Percentiles rank a stretch among this genome's conserved stretches.
These are phyloP conservation scores for Tupaia tana DNA, from an alignment of 2,113 vertebrate genomes.

Conservation along the genomic window DNA sequence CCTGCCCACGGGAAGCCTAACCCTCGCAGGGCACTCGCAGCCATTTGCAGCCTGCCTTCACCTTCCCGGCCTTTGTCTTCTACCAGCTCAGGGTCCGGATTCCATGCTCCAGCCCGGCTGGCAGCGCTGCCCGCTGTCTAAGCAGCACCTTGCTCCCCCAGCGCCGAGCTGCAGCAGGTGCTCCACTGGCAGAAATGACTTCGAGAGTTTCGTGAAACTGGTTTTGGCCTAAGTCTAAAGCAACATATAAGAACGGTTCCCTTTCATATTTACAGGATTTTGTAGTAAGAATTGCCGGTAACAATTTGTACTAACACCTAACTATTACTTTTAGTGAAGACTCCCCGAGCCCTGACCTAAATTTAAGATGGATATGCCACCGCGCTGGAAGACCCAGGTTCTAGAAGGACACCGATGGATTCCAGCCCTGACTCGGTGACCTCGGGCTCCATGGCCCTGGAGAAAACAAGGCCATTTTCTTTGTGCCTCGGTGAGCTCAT, in stretches of 20 bases:
- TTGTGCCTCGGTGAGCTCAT: neutral
- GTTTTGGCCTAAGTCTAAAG: neutral
- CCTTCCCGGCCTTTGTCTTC: neutral
- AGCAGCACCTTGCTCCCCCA: neutral
- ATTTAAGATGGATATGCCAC: neutral
- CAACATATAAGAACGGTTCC: neutral
- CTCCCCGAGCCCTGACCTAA: fast-evolving
- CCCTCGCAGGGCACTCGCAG: neutral
- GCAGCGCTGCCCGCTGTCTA: neutral
- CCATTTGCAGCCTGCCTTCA: neutral
- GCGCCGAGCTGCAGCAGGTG: neutral
- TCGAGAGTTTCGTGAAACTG: neutral
- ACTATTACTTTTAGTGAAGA: neutral
- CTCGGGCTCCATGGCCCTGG: neutral
- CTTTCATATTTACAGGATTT: neutral
- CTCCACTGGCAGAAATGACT: neutral
- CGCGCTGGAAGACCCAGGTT: neutral
- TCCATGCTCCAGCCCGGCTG: neutral
- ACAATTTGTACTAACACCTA: neutral
- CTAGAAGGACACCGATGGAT: neutral
- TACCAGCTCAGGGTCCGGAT: neutral
- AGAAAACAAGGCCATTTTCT: neutral
- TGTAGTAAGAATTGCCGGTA: neutral
- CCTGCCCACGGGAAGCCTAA: neutral
- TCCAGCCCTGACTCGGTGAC: neutral